Evolutionary conservation across 2,888 invertebrate species (phyloP).

Genomic region (Mesorhabditis spiculigera): DNA sequence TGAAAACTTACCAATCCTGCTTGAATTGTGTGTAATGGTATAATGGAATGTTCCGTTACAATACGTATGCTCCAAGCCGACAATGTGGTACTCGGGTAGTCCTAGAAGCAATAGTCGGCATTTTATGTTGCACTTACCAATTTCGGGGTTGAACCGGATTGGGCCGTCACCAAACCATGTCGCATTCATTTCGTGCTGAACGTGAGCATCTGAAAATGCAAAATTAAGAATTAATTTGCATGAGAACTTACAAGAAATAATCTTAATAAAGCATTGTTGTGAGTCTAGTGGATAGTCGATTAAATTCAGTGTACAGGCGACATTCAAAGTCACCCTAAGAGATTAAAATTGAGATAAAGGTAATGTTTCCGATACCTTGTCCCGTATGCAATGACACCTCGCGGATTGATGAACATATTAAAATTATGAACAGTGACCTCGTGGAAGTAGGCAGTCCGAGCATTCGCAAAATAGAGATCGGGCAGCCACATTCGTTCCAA

Average conservation of each 20-base stretch:
- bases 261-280: constrained; percentile 97
- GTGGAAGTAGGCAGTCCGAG: constrained; percentile 45
- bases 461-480: constrained; percentile 50
- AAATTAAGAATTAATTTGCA: not conserved
- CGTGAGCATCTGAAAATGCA: constrained; percentile 43
- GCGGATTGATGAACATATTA: constrained; percentile 45
- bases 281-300: constrained; percentile 96
- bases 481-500: constrained; percentile 48
- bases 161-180: constrained; percentile 47
- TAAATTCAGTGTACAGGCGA: constrained; percentile 97
- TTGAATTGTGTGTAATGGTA: constrained; percentile 45
- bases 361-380: constrained; percentile 20
- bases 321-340: constrained; percentile 27
- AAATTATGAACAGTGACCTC: constrained; percentile 48
- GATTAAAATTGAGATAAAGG: not conserved
- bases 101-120: not conserved
- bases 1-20: constrained; percentile 27
- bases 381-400: constrained; percentile 44
- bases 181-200: constrained; percentile 47
- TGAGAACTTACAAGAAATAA: constrained; percentile 85
- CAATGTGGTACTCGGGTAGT: constrained; percentile 46
- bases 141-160: constrained; percentile 43
- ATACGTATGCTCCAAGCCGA: constrained; percentile 38
- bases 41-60: constrained; percentile 52
- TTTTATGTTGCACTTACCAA: constrained; percentile 22